A percentile compares a stretch with the other conserved stretches of the same genome.
Evolutionary conservation across 2,888 invertebrate species (phyloP).

Genomic region (Callyntrura guangdongensis): DNA sequence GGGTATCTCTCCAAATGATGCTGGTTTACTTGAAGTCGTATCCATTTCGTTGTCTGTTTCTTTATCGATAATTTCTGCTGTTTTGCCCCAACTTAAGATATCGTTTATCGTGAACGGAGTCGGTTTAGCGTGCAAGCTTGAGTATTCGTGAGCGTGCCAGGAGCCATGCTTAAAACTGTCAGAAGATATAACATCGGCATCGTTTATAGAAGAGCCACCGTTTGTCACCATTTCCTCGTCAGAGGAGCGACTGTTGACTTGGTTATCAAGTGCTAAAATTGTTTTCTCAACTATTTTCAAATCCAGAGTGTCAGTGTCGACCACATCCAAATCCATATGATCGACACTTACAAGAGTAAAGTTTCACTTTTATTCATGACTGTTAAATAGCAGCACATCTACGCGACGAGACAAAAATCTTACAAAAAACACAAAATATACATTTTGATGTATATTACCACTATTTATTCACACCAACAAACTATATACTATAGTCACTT

Average conservation of each 20-base stretch:
- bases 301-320: slow-evolving; percentile 17
- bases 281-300: slow-evolving; percentile 27
- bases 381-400: background rate
- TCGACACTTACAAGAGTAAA: slow-evolving; percentile 29
- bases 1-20: slow-evolving; percentile 64
- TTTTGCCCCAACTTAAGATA: slow-evolving; percentile 89
- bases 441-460: too few relatives aligned
- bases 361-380: slow-evolving; percentile 16
- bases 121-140: slow-evolving; percentile 92
- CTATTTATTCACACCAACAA: too few relatives aligned
- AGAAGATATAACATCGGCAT: slow-evolving; percentile 55
- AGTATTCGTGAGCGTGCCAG: slow-evolving; percentile 97
- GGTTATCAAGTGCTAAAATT: slow-evolving; percentile 15
- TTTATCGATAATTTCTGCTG: slow-evolving; percentile 30
- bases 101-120: slow-evolving; percentile 96
- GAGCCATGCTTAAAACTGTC: slow-evolving; percentile 85
- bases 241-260: slow-evolving; percentile 57
- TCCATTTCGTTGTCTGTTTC: slow-evolving; percentile 67
- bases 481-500: slow-evolving; percentile 5
- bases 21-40: slow-evolving; percentile 62
- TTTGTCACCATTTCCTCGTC: slow-evolving; percentile 73
- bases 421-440: background rate
- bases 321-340: slow-evolving; percentile 72
- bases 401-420: too few relatives aligned
- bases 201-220: slow-evolving; percentile 65